Percentiles rank a stretch among this genome's conserved stretches.
Evolutionary conservation across 2,888 invertebrate genomes (phyloP).

Genomic region (Lordiphosa fenestrarum): DNA sequence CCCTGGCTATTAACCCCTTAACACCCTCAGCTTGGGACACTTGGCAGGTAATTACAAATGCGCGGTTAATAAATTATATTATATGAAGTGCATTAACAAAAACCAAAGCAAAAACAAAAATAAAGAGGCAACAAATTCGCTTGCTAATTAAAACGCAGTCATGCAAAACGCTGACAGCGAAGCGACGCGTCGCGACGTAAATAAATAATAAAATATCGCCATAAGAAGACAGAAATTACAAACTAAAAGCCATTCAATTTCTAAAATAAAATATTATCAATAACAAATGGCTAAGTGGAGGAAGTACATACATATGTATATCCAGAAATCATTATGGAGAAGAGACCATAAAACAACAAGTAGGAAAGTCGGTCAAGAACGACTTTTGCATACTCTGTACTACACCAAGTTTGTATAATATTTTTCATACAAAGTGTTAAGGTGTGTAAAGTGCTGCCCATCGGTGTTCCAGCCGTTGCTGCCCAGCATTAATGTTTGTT

Average conservation of each 20-base stretch:
- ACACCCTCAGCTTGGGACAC: constrained; percentile 1
- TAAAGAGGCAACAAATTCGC: too few species aligned
- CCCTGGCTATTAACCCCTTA: constrained; percentile 7
- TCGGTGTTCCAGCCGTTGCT: too few species aligned
- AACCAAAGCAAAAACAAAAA: constrained; percentile 3
- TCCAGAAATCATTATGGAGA: too few species aligned
- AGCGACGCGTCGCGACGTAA: constrained; percentile 22
- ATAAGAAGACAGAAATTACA: constrained; percentile 12
- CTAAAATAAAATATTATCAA: constrained; percentile 7
- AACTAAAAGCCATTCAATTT: constrained; percentile 3
- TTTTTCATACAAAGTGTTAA: too few species aligned
- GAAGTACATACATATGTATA: not conserved
- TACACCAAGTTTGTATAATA: too few species aligned
- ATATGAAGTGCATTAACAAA: constrained; percentile 1
- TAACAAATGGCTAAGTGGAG: constrained; percentile 13
- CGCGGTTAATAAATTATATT: constrained; percentile 7
- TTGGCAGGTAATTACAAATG: constrained; percentile 2
- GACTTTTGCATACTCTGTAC: too few species aligned
- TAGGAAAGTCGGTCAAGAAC: too few species aligned
- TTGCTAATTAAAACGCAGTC: constrained; percentile 58
- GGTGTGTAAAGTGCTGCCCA: too few species aligned
- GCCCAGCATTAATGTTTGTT: too few species aligned
- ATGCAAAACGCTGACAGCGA: constrained; percentile 27
- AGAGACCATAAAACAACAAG: too few species aligned
- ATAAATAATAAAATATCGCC: constrained; percentile 13